Base-by-base conservation (phyloP, 2,797 vertebrate genomes). In the Muscicapa striata region DNA sequence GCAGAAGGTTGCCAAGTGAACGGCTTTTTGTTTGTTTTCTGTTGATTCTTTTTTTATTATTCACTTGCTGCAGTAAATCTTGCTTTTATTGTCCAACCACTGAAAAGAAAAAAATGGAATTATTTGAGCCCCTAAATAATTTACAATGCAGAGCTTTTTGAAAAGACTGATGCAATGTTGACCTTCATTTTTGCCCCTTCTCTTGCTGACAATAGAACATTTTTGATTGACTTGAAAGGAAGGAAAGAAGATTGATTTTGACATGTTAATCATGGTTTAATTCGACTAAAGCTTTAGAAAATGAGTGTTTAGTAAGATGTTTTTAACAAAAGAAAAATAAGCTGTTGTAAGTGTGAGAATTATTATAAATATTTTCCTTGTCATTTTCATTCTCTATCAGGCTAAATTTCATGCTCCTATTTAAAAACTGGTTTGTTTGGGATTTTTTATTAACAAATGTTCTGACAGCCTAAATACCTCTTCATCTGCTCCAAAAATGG, bases 31-130 rank as follows among this genome's bases (percentile, higher is more conserved):
- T 98, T 98, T 97, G 97, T 97, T 97, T 98, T 97, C 97, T 97
- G 96, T 96, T 98, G 98, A 98, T 98, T 98, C 94, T 63, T 95
- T 98, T 98, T 98, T 98, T 97, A 97, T 97, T 97, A 97, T 98
- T 98, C 95, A 97, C 96, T 97, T 94, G 93, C 96, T 92, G 93
- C 95, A 95, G 97, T 98, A 97, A 98, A 98, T 97, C 97, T 97
- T 97, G 89, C 90, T 98, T 97, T 98, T 98, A 98, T 96, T 97
- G 97, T 98, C 94, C 95, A 96, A 92, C 90, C 61, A 90, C 95
- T 95, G 96, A 97, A 96, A 92, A 97, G 93, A 94, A 96, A 97
- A 97, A 97, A 97, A 97, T 95, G 66, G 95, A 98, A 97, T 98
- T 96, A 97, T 97, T 95, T 95, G 84, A 96, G 93, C 70, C 96